Conservation (phyloP, 2,797 vertebrate genomes). For the Pampus argenteus region DNA sequence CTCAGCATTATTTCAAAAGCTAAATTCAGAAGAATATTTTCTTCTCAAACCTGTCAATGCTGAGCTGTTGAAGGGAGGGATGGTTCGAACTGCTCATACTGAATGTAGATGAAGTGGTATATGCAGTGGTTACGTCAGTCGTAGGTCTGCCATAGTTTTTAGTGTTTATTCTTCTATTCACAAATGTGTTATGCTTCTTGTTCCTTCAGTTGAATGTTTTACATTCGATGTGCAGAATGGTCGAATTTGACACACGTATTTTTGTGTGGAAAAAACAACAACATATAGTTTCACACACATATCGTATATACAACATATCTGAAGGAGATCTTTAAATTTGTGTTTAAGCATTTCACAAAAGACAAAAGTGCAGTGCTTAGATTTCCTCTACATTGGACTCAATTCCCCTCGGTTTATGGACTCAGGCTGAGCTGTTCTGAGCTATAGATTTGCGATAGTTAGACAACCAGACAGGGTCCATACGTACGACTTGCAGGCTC, state of each 20-base stretch:
- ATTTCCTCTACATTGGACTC: not conserved
- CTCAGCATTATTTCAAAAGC: not conserved
- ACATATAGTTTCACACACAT: too few species aligned
- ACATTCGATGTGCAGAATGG: not conserved
- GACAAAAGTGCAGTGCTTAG: not conserved
- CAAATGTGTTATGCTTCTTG: too few species aligned
- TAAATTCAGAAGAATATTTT: not conserved
- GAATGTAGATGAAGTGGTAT: not conserved
- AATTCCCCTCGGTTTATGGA: not conserved
- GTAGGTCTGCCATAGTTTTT: not conserved
- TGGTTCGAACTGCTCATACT: not conserved
- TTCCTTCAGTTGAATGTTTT: too few species aligned
- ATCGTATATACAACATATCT: too few species aligned
- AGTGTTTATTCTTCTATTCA: too few species aligned
- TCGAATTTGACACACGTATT: not conserved
- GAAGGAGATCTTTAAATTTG: not conserved
- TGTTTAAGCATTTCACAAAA: not conserved
- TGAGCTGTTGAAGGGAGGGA: not conserved
- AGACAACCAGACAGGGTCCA: constrained; percentile 4
- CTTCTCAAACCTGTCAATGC: not conserved
- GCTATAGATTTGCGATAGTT: constrained; percentile 28
- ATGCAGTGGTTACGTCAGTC: not conserved
- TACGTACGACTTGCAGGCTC: constrained; percentile 17
- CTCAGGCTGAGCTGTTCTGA: not conserved
- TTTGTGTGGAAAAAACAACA: too few species aligned